Evolutionary conservation across 2,888 invertebrate species (phyloP), one percentile per base, ranked within the genome.

Genomic region (Chorisops tibialis): DNA sequence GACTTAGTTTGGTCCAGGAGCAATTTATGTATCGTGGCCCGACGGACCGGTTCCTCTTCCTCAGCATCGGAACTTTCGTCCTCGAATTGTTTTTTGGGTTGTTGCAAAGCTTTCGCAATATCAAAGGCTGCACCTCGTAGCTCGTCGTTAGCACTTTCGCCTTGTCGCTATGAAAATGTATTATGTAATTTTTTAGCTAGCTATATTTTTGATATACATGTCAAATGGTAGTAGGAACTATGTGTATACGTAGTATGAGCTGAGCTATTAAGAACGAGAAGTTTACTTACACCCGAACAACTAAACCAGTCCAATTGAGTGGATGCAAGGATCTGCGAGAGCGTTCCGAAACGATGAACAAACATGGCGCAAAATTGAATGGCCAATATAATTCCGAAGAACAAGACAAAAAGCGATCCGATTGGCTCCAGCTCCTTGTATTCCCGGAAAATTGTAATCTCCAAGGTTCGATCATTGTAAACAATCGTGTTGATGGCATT

Each of bases 361-460:
- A 89, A 75, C 89, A 89, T 90, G 14, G 86, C 88, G 47, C 84
- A 70, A 71, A 89, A 89, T 79, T 91, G 88, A 51, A 89, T 82
- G 38, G 86, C 74, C 67, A 90, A 76, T 64, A 90, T 84, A 6
- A 83, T 70, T 16, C 86, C 87, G 72, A 89, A 90, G 73, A 88
- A 87, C 58, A 85, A 76, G 24, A 91, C 81, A 74, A 90, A 89
- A 22, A 88, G 83, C n/a, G 89, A 81, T 64, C 89, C 85, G 65
- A 88, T 87, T 1, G 88, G 88, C 73, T 88, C 88, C 66, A 88
- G 74, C 72, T 88, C 82, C 35, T 87, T 79, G 69, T 84, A 84
- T 59, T 83, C 81, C 63, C 82, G 80, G 54, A 78, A 75, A 60
- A 86, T 80, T 62, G 75, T 73, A n/a, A 84, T 78, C 79, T 85